Conservation (phyloP, 1,140 invertebrate species). For the Pseudomyrmex dendroicus region DNA sequence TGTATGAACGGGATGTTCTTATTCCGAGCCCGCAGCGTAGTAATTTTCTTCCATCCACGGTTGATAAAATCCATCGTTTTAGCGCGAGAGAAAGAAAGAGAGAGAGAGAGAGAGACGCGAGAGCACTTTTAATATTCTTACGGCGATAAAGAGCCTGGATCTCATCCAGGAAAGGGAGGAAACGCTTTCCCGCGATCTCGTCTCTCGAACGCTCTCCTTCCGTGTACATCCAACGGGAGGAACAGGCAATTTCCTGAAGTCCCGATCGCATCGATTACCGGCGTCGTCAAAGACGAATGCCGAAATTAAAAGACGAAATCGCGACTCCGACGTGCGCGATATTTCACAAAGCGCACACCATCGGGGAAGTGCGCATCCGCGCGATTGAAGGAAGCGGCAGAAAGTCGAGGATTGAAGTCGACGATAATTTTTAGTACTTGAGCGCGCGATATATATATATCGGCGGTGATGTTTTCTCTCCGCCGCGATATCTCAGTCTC, state of each 20-base stretch:
- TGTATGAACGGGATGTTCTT: constrained; percentile 18
- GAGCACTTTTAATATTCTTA: constrained; percentile 66
- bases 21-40: constrained; percentile 41
- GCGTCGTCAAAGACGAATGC: constrained; percentile 70
- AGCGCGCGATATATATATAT: no score
- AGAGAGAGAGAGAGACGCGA: neutral
- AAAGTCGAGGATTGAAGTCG: neutral
- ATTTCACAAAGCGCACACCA: constrained; percentile 39
- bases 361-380: neutral
- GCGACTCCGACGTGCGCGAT: constrained; percentile 25
- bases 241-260: constrained; percentile 65
- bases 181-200: neutral
- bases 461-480: neutral
- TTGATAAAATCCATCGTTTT: constrained; percentile 38
- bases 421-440: constrained; percentile 20
- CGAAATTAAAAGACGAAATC: constrained; percentile 69
- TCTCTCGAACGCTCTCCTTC: neutral
- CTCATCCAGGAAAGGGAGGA: constrained; percentile 37
- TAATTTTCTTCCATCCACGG: constrained; percentile 20
- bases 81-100: neutral
- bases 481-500: neutral
- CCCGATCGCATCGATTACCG: constrained; percentile 33
- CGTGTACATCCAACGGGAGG: constrained; percentile 30
- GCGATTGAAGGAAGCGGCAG: neutral
- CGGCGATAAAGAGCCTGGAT: constrained; percentile 63